Percentiles rank a stretch among this genome's conserved stretches.
These are phyloP conservation scores for Xiphophorus birchmanni DNA, from an alignment of 2,797 vertebrate species.

Conservation along the genomic window DNA sequence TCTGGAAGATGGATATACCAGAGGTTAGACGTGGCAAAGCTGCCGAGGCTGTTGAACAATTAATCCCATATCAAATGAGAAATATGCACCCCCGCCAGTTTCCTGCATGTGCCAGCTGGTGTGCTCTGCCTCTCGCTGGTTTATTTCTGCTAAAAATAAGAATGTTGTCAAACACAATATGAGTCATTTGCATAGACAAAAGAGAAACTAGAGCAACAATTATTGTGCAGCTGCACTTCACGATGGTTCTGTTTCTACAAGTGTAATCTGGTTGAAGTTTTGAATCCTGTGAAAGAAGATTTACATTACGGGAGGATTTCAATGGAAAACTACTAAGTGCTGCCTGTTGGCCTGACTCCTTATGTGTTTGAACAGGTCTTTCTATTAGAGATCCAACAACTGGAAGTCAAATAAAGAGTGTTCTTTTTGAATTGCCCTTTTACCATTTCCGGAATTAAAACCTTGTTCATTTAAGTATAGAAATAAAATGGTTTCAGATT, in stretches of 20 bases:
- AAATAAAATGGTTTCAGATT: not conserved
- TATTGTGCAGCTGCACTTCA: slow-evolving; percentile 12
- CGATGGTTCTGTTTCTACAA: not conserved
- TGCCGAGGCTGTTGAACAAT: slow-evolving; percentile 73
- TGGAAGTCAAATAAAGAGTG: not conserved
- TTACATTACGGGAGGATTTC: slow-evolving; percentile 17
- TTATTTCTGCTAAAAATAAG: slow-evolving; percentile 45
- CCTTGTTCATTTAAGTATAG: slow-evolving; percentile 14
- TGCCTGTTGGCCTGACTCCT: not conserved
- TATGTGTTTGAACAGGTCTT: slow-evolving; percentile 4
- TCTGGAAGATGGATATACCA: slow-evolving; percentile 70
- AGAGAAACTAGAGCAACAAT: slow-evolving; percentile 10
- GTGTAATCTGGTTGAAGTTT: slow-evolving; percentile 13
- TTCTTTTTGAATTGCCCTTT: slow-evolving; percentile 9
- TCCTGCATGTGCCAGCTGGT: slow-evolving; percentile 49
- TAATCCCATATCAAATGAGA: slow-evolving; percentile 71
- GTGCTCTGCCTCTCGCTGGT: slow-evolving; percentile 46
- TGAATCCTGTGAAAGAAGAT: slow-evolving; percentile 12
- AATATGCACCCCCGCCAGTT: slow-evolving; percentile 52
- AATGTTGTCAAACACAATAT: slow-evolving; percentile 39
- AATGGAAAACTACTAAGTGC: not conserved
- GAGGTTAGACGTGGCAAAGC: slow-evolving; percentile 54
- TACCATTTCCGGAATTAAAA: slow-evolving; percentile 4
- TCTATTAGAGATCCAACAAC: not conserved
- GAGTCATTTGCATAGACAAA: slow-evolving; percentile 28